Conservation (phyloP, 2,888 invertebrate genomes). For the Nasonovia ribisnigri region DNA sequence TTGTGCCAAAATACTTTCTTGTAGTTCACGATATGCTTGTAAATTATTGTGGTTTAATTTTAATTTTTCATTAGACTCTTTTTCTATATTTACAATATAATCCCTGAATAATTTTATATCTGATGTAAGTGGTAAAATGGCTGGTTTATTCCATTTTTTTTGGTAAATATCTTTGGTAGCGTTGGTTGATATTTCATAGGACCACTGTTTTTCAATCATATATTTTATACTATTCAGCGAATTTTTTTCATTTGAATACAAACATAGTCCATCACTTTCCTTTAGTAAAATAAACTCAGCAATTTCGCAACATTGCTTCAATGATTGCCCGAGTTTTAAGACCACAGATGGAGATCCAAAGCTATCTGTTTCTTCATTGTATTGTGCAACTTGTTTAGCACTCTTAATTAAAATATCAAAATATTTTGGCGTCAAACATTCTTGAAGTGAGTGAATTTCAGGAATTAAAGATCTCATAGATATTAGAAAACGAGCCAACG, state of each 20-base stretch:
- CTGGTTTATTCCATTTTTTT: constrained; percentile 6
- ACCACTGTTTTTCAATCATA: constrained; percentile 30
- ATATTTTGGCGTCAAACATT: neutral
- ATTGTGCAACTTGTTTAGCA: neutral
- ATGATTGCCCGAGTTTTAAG: neutral
- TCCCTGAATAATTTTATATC: constrained; percentile 15
- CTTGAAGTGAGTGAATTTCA: neutral
- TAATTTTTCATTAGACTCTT: neutral
- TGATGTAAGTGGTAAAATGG: neutral
- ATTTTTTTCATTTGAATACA: neutral
- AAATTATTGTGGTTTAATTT: neutral
- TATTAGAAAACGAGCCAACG: neutral
- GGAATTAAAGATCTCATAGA: neutral
- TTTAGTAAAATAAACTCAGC: constrained; percentile 4
- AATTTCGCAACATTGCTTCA: constrained; percentile 7
- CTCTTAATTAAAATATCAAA: neutral
- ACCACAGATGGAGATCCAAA: neutral
- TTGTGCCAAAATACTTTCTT: neutral
- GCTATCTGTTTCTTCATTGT: neutral
- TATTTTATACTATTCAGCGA: neutral
- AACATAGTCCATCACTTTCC: neutral
- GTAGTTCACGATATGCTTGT: neutral
- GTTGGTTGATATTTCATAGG: neutral
- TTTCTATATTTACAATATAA: constrained; percentile 3
- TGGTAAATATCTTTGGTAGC: neutral